These are phyloP conservation scores for Argya squamiceps DNA, from an alignment of 2,797 vertebrate species.

Conservation along the genomic window DNA sequence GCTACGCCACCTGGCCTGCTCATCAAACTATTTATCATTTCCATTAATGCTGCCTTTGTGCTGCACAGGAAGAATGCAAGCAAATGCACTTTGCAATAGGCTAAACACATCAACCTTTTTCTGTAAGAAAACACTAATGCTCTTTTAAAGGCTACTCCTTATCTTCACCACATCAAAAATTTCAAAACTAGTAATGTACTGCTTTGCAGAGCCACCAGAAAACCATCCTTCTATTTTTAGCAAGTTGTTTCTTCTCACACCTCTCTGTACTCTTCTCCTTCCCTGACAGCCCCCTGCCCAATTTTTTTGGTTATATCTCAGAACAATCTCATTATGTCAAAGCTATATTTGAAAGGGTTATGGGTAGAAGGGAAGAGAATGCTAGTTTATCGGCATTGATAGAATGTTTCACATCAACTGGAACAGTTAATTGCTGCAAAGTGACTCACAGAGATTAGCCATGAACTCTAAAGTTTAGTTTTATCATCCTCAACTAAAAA, in stretches of 20 bases:
- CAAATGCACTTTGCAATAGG: slow-evolving; percentile 35
- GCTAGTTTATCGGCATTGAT: not conserved
- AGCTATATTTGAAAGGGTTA: not conserved
- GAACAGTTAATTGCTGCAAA: not conserved
- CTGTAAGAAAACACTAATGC: slow-evolving; percentile 18
- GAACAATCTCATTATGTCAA: not conserved
- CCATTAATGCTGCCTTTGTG: slow-evolving; percentile 57
- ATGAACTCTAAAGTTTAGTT: not conserved
- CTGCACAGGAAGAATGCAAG: slow-evolving; percentile 48
- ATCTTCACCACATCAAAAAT: not conserved
- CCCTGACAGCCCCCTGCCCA: not conserved
- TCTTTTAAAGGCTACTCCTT: slow-evolving; percentile 17
- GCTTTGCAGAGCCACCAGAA: not conserved
- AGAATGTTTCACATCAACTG: not conserved
- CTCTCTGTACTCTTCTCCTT: not conserved
- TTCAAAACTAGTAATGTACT: not conserved
- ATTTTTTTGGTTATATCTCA: not conserved
- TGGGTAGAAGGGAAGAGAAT: not conserved
- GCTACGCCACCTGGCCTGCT: slow-evolving; percentile 72
- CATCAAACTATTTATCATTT: slow-evolving; percentile 74
- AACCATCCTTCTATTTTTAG: not conserved
- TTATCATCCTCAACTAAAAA: not conserved
- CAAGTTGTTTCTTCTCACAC: not conserved
- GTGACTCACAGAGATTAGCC: not conserved
- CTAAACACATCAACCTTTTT: slow-evolving; percentile 30